Evolutionary conservation across 2,797 vertebrate genomes (phyloP), one percentile per base, ranked within the genome.

Genomic region (Acipenser transmontanus): DNA sequence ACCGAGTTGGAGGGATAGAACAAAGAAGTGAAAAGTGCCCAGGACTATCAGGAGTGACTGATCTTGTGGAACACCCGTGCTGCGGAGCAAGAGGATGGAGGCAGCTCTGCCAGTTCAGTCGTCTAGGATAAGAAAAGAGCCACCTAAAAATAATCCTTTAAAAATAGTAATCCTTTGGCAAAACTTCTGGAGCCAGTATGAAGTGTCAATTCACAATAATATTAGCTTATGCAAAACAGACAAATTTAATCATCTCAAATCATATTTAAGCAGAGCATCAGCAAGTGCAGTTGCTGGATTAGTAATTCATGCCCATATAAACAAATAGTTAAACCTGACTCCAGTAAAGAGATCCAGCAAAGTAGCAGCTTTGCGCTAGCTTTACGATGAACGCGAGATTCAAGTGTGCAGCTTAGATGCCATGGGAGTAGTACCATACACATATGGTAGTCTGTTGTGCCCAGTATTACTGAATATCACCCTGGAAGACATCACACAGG

Each of bases 311-410:
- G 66, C 66, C 7, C 66, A 61, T 13, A 67, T 65, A 63, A 60
- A 47, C 17, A 69, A 69, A 50, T 59, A 59, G 4, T 17, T 17
- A 17, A 17, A 17, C 17, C 17, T 17, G 17, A 17, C 17, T 17
- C 17, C 17, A 17, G 17, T 17, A 17, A 17, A 17, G 17, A 17
- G 17, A 17, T 17, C 17, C 17, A 17, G 17, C 17, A 17, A 17
- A 6, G 17, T 60, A 2, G 13, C 11, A 20, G 20, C 68, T 1
- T 20, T 64, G 8, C 8, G 20, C 12, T 54, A 57, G 5, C 34
- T 61, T 1, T 66, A 69, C 56, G 64, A 69, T 56, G 63, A 61
- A n/a, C 62, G 68, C 49, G 68, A 69, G 20, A n/a, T 65, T 7
- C 59, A 66, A 20, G 49, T 69, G 4, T 7, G 17, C 17, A 60